Base-by-base conservation (phyloP, 2,797 vertebrate genomes). In the Danio jaintianensis region DNA sequence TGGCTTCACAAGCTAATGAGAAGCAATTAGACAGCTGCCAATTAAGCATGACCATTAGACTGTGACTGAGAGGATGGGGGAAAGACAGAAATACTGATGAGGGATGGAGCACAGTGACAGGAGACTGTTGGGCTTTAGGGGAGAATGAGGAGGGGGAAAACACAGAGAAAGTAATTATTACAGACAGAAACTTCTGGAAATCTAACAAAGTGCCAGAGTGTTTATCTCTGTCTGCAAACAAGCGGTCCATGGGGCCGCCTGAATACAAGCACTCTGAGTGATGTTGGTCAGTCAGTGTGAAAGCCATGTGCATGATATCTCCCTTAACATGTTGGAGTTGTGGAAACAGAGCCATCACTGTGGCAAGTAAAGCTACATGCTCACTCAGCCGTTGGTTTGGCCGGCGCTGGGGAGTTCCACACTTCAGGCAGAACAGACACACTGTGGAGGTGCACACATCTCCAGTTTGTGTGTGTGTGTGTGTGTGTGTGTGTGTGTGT, bases 11-110 rank as follows among this genome's bases (percentile, higher is more conserved):
- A 87, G 88, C 89, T 93, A 92, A 93, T 89, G 90, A 92, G 90
- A 83, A 84, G 87, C 90, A 93, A 93, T 93, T 92, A 93, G 88
- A 94, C 88, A 89, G 90, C 87, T 91, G 92, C 91, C 91, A 92
- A 93, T 94, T 94, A 93, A 91, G 88, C 90, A 83, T 92, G 89
- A 86, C 86, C 90, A 90, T 87, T 89, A 88, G 90, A 92, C 86
- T 91, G 90, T 91, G 87, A 92, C 90, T 63, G 79, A 75, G 55
- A 79, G 7, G 50, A 78, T 63, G 18, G 50, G 62, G 61, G 52
- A 70, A 73, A 78, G 63, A 75, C 48, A 68, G 81, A 85, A 71
- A 86, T 79, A 89, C 79, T 75, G 71, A 80, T 80, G 71, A 75
- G 62, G 38, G 71, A 56, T 47, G 29, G 64, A 71, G 40, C 36